Conservation (phyloP, 2,888 invertebrate genomes). For the Pinctada fucata region DNA sequence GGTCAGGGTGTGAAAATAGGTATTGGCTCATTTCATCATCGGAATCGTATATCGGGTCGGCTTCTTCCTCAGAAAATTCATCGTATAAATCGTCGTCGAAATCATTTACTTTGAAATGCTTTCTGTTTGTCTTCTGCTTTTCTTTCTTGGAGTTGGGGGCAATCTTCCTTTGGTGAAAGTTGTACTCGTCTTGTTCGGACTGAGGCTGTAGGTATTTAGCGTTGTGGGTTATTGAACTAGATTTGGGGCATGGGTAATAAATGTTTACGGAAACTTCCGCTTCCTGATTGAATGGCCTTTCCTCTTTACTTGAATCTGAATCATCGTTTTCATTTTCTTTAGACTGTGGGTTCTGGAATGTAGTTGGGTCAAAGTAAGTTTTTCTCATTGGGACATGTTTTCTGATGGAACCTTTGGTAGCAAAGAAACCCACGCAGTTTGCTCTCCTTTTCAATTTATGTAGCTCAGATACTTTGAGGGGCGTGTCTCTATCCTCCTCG, state of each 20-base stretch:
- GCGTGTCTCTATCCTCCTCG: slow-evolving; percentile 43
- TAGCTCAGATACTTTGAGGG: slow-evolving; percentile 48
- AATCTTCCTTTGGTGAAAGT: slow-evolving; percentile 1
- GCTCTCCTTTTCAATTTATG: slow-evolving; percentile 47
- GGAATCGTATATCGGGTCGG: not conserved
- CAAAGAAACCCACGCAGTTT: slow-evolving; percentile 45
- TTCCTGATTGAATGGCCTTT: slow-evolving; percentile 7
- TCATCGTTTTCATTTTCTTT: not conserved
- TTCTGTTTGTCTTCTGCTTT: slow-evolving; percentile 12
- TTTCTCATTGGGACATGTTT: slow-evolving; percentile 32
- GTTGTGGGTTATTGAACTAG: slow-evolving; percentile 53
- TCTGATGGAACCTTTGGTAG: slow-evolving; percentile 31
- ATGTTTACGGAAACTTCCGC: slow-evolving; percentile 47
- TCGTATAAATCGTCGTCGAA: slow-evolving; percentile 21
- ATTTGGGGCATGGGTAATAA: slow-evolving; percentile 46
- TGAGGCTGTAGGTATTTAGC: slow-evolving; percentile 46
- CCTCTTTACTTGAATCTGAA: slow-evolving; percentile 4
- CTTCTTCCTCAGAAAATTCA: slow-evolving; percentile 15
- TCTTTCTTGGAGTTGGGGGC: not conserved
- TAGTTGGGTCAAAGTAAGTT: slow-evolving; percentile 44
- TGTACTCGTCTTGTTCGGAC: not conserved
- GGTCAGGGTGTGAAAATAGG: not conserved
- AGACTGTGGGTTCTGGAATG: not conserved
- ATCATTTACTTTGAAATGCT: slow-evolving; percentile 1
- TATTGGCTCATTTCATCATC: slow-evolving; percentile 9